Percentiles rank a stretch among this genome's conserved stretches.
phyloP scores from a whole-genome alignment of 2,888 invertebrate genomes.

The Metopia argyrocephala region DNA sequence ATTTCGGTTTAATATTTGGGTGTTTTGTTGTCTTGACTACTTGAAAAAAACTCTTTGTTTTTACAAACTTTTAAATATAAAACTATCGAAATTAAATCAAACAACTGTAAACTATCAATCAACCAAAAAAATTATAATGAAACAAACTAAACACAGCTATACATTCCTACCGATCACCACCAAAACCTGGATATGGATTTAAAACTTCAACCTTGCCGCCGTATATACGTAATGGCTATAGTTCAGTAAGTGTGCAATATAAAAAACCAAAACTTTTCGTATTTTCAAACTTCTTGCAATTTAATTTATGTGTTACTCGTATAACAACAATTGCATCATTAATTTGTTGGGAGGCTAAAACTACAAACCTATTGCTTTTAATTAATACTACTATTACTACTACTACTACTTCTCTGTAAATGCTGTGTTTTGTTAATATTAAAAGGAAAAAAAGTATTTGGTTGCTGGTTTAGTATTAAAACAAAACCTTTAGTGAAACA shows the following conservation, averaged over 20 bases:
- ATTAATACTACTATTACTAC: not conserved
- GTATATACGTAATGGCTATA: slow-evolving; percentile 80
- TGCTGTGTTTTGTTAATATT: slow-evolving; percentile 56
- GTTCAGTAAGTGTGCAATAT: slow-evolving; percentile 77
- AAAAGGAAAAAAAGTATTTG: slow-evolving; percentile 26
- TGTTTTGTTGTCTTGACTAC: slow-evolving; percentile 72
- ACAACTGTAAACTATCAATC: slow-evolving; percentile 50
- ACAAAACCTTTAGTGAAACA: not conserved
- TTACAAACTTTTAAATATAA: slow-evolving; percentile 52
- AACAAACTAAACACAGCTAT: slow-evolving; percentile 73
- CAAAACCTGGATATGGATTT: slow-evolving; percentile 88
- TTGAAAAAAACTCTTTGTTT: slow-evolving; percentile 43
- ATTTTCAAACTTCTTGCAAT: not conserved
- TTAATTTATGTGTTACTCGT: not conserved
- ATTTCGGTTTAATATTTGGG: slow-evolving; percentile 52
- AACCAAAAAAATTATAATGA: slow-evolving; percentile 49
- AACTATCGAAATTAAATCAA: slow-evolving; percentile 43
- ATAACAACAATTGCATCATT: not conserved
- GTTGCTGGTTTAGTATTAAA: slow-evolving; percentile 45
- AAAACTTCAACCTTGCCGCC: slow-evolving; percentile 88
- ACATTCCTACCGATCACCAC: slow-evolving; percentile 82
- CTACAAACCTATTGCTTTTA: slow-evolving; percentile 42
- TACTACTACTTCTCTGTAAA: slow-evolving; percentile 42
- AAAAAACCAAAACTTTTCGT: slow-evolving; percentile 31
- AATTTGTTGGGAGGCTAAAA: slow-evolving; percentile 41